phyloP scores from a whole-genome alignment of 2,888 invertebrate species.

The Lampropteryx suffumata region DNA sequence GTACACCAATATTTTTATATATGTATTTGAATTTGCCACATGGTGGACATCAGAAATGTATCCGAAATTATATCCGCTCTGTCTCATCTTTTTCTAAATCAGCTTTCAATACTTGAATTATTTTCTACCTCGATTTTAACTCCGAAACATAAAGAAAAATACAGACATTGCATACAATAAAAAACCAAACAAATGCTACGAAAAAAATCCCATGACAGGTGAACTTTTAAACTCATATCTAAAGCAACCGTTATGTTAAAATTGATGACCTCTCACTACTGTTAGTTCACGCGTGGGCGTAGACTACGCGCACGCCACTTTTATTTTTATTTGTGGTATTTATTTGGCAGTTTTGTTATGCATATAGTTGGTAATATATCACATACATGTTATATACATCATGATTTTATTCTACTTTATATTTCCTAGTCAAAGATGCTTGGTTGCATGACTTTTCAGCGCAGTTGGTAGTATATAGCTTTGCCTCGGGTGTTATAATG shows the following conservation, averaged over 20 bases:
- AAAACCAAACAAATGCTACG: background rate
- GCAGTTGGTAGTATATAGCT: no score
- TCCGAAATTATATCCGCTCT: no score
- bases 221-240: slow-evolving; percentile 33
- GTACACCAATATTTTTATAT: no score
- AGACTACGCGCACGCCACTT: slow-evolving; percentile 34
- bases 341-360: slow-evolving; percentile 3
- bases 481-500: no score
- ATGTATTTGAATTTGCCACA: no score
- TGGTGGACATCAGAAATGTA: no score
- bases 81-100: no score
- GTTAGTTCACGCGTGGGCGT: slow-evolving; percentile 40
- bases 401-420: no score
- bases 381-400: background rate
- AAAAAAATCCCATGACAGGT: slow-evolving; percentile 18
- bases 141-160: no score
- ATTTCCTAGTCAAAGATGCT: no score
- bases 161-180: background rate
- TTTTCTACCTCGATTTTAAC: background rate
- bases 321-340: slow-evolving; percentile 17
- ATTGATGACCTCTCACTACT: slow-evolving; percentile 40
- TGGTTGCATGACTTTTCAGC: no score
- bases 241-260: slow-evolving; percentile 43
- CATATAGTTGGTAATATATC: background rate
- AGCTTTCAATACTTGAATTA: no score